Base-by-base conservation (phyloP, 2,797 vertebrate genomes). In the Phylloscopus collybita region DNA sequence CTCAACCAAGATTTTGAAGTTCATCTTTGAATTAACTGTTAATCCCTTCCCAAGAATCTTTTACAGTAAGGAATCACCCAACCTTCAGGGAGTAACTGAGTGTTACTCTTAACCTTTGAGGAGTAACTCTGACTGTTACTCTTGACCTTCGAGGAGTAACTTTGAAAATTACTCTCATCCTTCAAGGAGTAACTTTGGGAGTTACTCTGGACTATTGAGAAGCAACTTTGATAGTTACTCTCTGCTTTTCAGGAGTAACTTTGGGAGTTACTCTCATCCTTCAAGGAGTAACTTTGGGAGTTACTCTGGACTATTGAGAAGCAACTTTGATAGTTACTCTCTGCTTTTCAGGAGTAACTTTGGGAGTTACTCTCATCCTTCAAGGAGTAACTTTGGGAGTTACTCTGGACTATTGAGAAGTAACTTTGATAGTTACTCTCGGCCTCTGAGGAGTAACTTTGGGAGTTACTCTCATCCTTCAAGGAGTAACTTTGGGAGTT, bases 211-310 rank as follows among this genome's bases (percentile, higher is more conserved):
- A 6, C 16, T 6, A 3, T 30, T 2, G 1, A 14, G 32, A 5
- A 47, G 6, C 18, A 59, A 47, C 26, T 36, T 12, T 15, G 9
- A 3, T 2, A 16, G 16, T 5, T 45, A 12, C 32, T 36, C 26
- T 18, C 23, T 0, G 0, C 12, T 3, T 5, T 7, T 1, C 0
- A 16, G 13, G 2, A 27, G 11, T 22, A n/a, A 59, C 11, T 27
- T 8, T 13, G 42, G 8, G 2, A 3, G 32, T 5, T 65, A 6
- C 50, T 45, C 20, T 36, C 0, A 1, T 1, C 3, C 40, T 45
- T 30, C 1, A 0, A 29, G 7, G 6, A 54, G 16, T 64, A 29
- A 27, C 9, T 76, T 13, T 22, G 13, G 3, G 2, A 18, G 5
- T 8, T 36, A 30, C 32, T 44, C 12, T 25, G 0, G 0, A 1